Evolutionary conservation across 2,888 invertebrate species (phyloP), one percentile per base, ranked within the genome.

Genomic region (Aspidapion aeneum): DNA sequence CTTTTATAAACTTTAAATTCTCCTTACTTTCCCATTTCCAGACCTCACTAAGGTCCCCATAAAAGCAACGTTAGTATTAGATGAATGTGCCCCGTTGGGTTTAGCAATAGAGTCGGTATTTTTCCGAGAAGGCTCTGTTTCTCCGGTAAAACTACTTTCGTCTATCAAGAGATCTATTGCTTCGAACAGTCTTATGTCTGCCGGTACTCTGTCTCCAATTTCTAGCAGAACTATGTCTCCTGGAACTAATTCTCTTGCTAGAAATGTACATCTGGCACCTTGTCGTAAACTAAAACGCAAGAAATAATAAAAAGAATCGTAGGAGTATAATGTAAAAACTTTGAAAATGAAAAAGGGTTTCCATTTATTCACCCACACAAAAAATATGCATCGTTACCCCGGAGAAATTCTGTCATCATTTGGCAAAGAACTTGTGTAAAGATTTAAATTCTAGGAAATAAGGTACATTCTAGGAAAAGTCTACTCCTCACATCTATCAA

Each of bases 111-210:
- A 85, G 54, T 85, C 84, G 0, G 89, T 88, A 63, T 84, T 87
- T 80, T 96, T 96, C 50, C 66, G 83, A 0, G 93, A 90, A 17
- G 99, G 98, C 77, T 98, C 96, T 0, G 97, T 97, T 82, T 99
- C 99, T 2, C 99, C 99, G 0, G 99, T 99, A 79, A 99, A 98
- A 70, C 96, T 96, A 59, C 97, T 97, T 82, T 99, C 99, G 80
- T 99, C 99, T 57, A 99, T 91, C 1, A 93, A 90, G 68, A 99
- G 83, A 81, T 98, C 98, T 16, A 90, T 88, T 0, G 95, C 88
- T 78, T 98, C 96, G 78, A 92, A 92, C n/a, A 99, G 85, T 48
- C 99, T 85, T 48, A 98, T 82, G 82, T 99, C 99, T 1, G 98
- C 99, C 3, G 99, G 98, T 54, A 99, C 96, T 60, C 97, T 84